Percentiles rank a stretch among this genome's conserved stretches.
phyloP scores from a whole-genome alignment of 1,140 invertebrate species.

The Pemphigus obesinymphae region DNA sequence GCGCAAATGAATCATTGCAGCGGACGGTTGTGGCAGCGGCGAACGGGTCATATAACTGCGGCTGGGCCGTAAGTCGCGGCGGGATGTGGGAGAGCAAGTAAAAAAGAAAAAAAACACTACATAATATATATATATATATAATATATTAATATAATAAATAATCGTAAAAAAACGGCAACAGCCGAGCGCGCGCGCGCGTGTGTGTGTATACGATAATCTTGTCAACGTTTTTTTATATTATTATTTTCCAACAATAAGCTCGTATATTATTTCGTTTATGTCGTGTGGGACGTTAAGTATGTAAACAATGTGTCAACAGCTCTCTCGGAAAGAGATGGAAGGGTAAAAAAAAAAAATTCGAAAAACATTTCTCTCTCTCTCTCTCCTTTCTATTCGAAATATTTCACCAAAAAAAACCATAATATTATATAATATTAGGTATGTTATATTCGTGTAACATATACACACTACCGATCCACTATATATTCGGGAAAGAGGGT shows the following conservation, averaged over 20 bases:
- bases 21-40: neutral
- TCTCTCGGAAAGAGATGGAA: neutral
- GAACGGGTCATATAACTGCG: neutral
- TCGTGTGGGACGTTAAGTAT: constrained; percentile 30
- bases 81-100: neutral
- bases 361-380: neutral
- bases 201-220: constrained; percentile 19
- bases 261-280: constrained; percentile 34
- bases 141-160: constrained; percentile 25
- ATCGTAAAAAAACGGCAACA: constrained; percentile 5
- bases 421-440: neutral
- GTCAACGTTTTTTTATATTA: constrained; percentile 38
- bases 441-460: too few relatives aligned
- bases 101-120: too few relatives aligned
- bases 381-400: neutral
- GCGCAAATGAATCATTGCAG: neutral
- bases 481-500: too few relatives aligned
- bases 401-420: neutral
- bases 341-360: neutral
- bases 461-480: too few relatives aligned
- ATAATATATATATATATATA: neutral
- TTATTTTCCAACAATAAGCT: constrained; percentile 38
- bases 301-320: constrained; percentile 39
- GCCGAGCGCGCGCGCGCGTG: too few relatives aligned
- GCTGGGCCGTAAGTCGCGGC: neutral